phyloP scores from a whole-genome alignment of 2,113 vertebrate genomes.

The Fukomys damarensis region DNA sequence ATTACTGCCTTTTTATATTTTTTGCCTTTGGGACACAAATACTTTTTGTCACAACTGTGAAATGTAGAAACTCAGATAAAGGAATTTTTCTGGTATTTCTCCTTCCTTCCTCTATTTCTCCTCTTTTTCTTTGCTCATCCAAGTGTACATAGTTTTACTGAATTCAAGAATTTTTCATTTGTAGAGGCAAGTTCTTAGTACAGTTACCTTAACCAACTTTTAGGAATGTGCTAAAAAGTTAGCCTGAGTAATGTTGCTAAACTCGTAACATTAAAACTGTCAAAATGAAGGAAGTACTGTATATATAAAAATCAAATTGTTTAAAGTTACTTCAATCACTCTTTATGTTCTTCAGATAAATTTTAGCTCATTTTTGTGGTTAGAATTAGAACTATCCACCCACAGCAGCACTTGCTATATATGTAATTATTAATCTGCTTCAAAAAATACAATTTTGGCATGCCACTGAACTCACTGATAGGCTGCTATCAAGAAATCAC shows the following conservation, averaged over 20 bases:
- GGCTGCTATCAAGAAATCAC: no score
- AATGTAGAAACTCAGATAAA: not conserved
- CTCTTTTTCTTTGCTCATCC: not conserved
- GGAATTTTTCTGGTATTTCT: not conserved
- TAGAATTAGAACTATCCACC: not conserved
- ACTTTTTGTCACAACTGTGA: not conserved
- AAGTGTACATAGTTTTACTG: not conserved
- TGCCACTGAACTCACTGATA: not conserved
- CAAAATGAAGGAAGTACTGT: not conserved
- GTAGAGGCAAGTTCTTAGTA: not conserved
- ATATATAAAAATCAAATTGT: not conserved
- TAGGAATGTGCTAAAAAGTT: not conserved
- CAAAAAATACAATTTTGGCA: not conserved
- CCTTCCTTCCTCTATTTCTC: not conserved
- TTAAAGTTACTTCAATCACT: not conserved
- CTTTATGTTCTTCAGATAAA: not conserved
- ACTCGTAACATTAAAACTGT: not conserved
- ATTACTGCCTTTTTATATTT: not conserved
- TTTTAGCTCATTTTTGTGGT: not conserved
- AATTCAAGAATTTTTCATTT: not conserved
- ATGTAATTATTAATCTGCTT: not conserved
- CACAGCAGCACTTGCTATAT: not conserved
- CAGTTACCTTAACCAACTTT: rapidly evolving
- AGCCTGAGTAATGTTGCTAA: not conserved
- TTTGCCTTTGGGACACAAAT: not conserved